phyloP scores from a whole-genome alignment of 2,113 vertebrate genomes.

The Epinephelus lanceolatus region DNA sequence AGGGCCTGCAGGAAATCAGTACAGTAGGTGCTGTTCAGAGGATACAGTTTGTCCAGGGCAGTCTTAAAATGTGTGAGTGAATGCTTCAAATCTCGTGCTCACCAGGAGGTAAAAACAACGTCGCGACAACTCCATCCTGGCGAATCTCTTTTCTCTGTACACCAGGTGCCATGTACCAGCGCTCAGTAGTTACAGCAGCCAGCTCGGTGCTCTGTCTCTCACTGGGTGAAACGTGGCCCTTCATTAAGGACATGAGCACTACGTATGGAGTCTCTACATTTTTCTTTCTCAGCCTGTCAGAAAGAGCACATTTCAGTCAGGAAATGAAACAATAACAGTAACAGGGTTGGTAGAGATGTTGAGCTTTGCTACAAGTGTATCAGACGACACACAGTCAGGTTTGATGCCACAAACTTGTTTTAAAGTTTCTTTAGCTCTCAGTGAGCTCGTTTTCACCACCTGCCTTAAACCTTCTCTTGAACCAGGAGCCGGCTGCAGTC shows the following conservation, averaged over 20 bases:
- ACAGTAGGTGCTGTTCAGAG: not conserved
- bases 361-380: not conserved
- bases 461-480: conserved; percentile 76
- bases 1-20: conserved; percentile 48
- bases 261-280: conserved; percentile 64
- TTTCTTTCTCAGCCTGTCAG: conserved; percentile 78
- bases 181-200: conserved; percentile 69
- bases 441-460: conserved; percentile 21
- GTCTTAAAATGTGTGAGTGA: not conserved
- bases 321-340: no score
- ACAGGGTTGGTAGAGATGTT: not conserved
- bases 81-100: conserved; percentile 14
- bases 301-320: not conserved
- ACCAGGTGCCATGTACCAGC: conserved; percentile 80
- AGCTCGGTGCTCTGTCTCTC: conserved; percentile 48
- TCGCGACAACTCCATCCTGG: conserved; percentile 74
- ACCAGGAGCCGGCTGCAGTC: conserved; percentile 70
- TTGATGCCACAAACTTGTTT: not conserved
- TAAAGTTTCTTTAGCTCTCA: not conserved
- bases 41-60: not conserved
- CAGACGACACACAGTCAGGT: not conserved
- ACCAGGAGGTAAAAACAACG: conserved; percentile 82
- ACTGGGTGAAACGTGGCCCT: conserved; percentile 71
- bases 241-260: conserved; percentile 70
- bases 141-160: conserved; percentile 69